Conservation (phyloP, 2,797 vertebrate genomes). For the Melopsittacus undulatus region DNA sequence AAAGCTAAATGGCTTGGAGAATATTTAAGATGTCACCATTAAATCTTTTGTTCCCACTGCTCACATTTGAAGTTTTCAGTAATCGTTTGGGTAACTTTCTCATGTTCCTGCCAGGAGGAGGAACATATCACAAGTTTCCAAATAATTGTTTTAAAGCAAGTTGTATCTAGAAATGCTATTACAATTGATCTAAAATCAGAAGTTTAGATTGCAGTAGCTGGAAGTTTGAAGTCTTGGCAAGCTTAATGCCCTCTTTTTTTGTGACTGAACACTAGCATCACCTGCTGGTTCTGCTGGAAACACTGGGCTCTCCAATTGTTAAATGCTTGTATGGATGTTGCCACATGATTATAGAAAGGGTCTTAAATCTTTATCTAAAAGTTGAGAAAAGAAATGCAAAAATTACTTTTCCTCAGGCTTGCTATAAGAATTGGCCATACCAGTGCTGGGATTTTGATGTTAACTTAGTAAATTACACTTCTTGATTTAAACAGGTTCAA, state of each 20-base stretch:
- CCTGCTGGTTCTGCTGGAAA: not conserved
- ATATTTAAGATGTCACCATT: not conserved
- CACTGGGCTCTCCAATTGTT: not conserved
- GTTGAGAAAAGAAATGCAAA: not conserved
- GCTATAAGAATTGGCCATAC: not conserved
- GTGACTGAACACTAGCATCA: not conserved
- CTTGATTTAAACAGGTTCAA: not conserved
- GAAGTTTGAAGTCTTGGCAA: not conserved
- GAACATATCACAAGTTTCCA: not conserved
- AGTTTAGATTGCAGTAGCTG: not conserved
- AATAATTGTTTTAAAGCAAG: not conserved
- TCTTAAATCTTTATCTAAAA: not conserved
- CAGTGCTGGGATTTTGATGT: not conserved
- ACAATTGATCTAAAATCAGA: not conserved
- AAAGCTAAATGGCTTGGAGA: not conserved
- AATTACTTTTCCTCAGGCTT: not conserved
- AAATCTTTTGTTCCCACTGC: not conserved
- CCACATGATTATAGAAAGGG: not conserved
- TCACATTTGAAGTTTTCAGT: not conserved
- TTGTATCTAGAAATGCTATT: not conserved
- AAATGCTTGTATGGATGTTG: not conserved
- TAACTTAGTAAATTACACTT: not conserved
- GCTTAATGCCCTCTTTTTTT: not conserved
- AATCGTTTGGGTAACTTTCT: not conserved
- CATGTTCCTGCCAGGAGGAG: not conserved